phyloP scores from a whole-genome alignment of 2,797 vertebrate genomes.

The Merluccius polli region DNA sequence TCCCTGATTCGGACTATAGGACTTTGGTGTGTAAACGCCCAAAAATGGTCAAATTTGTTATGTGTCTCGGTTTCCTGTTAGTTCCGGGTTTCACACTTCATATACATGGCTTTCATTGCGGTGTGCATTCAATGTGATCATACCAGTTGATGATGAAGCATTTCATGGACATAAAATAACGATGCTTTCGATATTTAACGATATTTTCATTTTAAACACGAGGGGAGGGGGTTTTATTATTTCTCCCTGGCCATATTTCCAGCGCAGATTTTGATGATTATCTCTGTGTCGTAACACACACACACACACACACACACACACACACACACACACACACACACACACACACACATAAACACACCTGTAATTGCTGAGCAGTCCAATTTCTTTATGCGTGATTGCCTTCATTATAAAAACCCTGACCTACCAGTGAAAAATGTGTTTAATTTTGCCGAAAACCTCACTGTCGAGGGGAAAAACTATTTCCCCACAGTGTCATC shows the following conservation, averaged over 20 bases:
- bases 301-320: not conserved
- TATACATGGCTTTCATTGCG: not conserved
- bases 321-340: constrained; percentile 21
- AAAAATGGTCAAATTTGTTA: not conserved
- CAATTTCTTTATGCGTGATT: constrained; percentile 64
- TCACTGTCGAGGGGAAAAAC: constrained; percentile 49
- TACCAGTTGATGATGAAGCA: not conserved
- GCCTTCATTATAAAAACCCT: constrained; percentile 54
- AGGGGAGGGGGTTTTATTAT: not conserved
- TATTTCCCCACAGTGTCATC: constrained; percentile 74
- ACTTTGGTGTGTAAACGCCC: too few relatives aligned
- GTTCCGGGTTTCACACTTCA: not conserved
- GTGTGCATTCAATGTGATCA: not conserved
- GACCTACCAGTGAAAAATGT: constrained; percentile 70
- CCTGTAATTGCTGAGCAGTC: constrained; percentile 60
- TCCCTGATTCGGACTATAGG: too few relatives aligned
- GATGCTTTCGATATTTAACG: too few relatives aligned
- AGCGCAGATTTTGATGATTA: not conserved
- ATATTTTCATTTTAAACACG: not conserved
- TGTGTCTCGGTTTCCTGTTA: not conserved
- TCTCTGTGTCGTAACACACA: not conserved
- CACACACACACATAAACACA: constrained; percentile 9
- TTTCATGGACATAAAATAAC: not conserved
- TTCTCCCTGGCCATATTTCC: not conserved
- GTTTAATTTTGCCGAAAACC: constrained; percentile 76